Evolutionary conservation across 2,888 invertebrate species (phyloP), one percentile per base, ranked within the genome.

Genomic region (Crematogaster levior): DNA sequence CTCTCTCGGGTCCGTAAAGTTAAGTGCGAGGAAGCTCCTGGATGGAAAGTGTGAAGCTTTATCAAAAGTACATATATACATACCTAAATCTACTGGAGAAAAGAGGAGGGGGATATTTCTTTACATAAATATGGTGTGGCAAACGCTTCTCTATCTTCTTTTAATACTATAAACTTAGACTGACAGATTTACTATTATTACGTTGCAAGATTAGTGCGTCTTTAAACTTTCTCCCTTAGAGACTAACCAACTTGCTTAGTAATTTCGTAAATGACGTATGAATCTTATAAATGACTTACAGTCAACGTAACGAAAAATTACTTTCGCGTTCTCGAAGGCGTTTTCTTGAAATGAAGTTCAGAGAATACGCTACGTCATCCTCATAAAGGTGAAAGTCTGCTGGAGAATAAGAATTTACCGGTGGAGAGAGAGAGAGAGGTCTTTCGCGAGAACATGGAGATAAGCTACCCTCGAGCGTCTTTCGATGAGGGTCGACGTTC

Each of bases 1-100:
- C 84, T 90, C 88, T 84, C 89, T 85, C 85, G 88, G 88, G 89
- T 93, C 91, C 86, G 87, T 91, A 87, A 91, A 92, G 89, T 91
- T 90, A 82, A 90, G 88, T 81, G 86, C 80, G 82, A 40, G 46
- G 24, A 53, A 51, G 75, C 18, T 34, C 27, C 48, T n/a, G 21
- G 37, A 24, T 24, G 6, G 48, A 27, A 43, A 72, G 56, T 21
- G 66, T 21, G 81, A 58, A 86, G 88, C 86, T 89, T 89, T 86
- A 86, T 83, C 82, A 77, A 84, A 73, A 79, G 70, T 40, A 34
- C 60, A 18, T 75, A 18, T 75, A n/a, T 27, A 56, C 68, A 34
- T 74, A 53, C 63, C 12, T 30, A 66, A 40, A 43, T 72, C 15
- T 63, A 46, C 46, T 30, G 24, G 4, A 43, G 24, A 43, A 40